Evolutionary conservation across 2,113 vertebrate genomes (phyloP), one percentile per base, ranked within the genome.

Genomic region (Tichodroma muraria): DNA sequence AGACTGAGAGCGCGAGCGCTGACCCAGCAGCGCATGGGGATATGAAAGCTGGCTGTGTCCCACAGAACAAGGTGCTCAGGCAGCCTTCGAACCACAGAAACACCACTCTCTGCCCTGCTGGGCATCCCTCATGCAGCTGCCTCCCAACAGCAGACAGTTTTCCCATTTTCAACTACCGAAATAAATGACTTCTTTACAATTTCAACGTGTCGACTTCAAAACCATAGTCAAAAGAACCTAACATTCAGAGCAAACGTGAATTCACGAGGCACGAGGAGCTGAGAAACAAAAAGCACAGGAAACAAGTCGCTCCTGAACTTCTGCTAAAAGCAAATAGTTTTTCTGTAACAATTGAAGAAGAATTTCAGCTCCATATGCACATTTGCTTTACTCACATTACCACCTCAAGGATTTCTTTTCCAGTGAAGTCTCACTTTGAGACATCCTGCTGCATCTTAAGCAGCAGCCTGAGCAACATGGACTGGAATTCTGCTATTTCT

Each of bases 61-160:
- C 33, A 27, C 11, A 6, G 4, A 2, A 14, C 0, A 2, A 56
- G 44, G 44, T 31, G 61, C 57, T 79, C 21, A 20, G 31, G 28
- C 45, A 77, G 83, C 38, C 37, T 53, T 31, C 53, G 44, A 33
- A 47, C 0, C 22, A 23, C 69, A 78, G 37, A 65, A 72, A 24
- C 15, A 20, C 54, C 23, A 37, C 30, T 49, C 61, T 52, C 38
- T 28, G 47, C 85, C 73, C 59, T 70, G 78, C 85, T 44, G 13
- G 25, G 25, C 8, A 11, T 40, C 85, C 80, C n/a, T 70, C 12
- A 9, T 3, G 15, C 65, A 44, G 45, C 70, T 79, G 61, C n/a
- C 60, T 92, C 90, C 72, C 44, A 57, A n/a, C 35, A 52, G 30
- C 85, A 73, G 71, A 40, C 60, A 38, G 38, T 23, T 53, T 69